Conservation (phyloP, 2,888 invertebrate species). For the Micoletzkya japonica region DNA sequence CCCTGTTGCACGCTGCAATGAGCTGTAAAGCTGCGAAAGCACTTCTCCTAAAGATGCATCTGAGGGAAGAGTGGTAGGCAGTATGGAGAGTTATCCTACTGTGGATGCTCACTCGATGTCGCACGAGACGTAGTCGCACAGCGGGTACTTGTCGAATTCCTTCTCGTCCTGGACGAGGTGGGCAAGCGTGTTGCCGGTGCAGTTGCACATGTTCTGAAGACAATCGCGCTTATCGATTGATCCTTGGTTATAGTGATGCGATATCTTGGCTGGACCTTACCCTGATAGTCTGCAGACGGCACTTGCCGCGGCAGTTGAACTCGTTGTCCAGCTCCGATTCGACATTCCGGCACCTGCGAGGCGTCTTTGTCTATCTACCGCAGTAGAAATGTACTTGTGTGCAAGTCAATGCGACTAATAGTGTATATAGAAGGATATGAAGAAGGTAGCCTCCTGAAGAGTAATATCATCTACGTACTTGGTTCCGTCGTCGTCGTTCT, state of each 20-base stretch:
- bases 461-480: too few relatives aligned
- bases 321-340: constrained; percentile 58
- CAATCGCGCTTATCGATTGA: background rate
- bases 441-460: too few relatives aligned
- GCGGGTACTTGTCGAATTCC: constrained; percentile 50
- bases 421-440: too few relatives aligned
- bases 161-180: constrained; percentile 49
- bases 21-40: background rate
- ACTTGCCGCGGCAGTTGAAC: constrained; percentile 57
- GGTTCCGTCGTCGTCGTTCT: constrained; percentile 61
- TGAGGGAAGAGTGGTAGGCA: background rate
- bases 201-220: constrained; percentile 56
- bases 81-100: background rate
- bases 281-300: constrained; percentile 59
- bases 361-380: too few relatives aligned
- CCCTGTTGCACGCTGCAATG: constrained; percentile 51
- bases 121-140: constrained; percentile 59
- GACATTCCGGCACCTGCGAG: constrained; percentile 47
- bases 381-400: too few relatives aligned
- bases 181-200: constrained; percentile 53
- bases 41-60: background rate
- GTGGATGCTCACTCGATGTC: constrained; percentile 45
- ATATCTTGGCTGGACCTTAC: constrained; percentile 29
- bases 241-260: background rate
- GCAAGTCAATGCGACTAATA: too few relatives aligned